A percentile compares a stretch with the other conserved stretches of the same genome.
phyloP scores from a whole-genome alignment of 2,113 vertebrate genomes.

The Pungitius pungitius region DNA sequence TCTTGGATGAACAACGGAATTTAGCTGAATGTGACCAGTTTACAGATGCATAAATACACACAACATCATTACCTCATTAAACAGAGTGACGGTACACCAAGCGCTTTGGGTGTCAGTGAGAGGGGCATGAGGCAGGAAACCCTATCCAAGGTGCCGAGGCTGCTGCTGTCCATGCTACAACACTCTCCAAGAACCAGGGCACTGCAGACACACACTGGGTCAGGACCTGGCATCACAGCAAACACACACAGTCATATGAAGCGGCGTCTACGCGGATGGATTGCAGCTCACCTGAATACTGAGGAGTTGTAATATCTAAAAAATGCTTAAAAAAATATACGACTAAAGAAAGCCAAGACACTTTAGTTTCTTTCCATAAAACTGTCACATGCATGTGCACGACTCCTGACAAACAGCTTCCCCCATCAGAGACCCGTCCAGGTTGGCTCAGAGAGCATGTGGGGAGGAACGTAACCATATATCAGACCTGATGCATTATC shows the following conservation, averaged over 20 bases:
- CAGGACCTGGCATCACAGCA: not conserved
- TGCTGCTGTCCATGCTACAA: constrained; percentile 48
- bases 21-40: not conserved
- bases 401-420: constrained; percentile 27
- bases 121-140: constrained; percentile 54
- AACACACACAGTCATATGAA: not conserved
- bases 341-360: not conserved
- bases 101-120: constrained; percentile 21
- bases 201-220: not conserved
- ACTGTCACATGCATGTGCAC: not conserved
- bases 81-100: constrained; percentile 3
- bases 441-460: constrained; percentile 5
- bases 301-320: constrained; percentile 1
- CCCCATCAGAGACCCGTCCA: not conserved
- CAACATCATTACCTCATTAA: constrained; percentile 26
- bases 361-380: constrained; percentile 11
- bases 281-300: not conserved
- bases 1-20: not conserved
- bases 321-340: not conserved
- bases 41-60: constrained; percentile 23
- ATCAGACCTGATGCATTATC: constrained; percentile 29
- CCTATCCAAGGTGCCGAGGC: constrained; percentile 29
- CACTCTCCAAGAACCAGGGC: constrained; percentile 45
- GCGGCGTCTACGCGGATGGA: not conserved
- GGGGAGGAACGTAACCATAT: constrained; percentile 6